Evolutionary conservation across 2,797 vertebrate genomes (phyloP).

Genomic region (Sebastes cheni): DNA sequence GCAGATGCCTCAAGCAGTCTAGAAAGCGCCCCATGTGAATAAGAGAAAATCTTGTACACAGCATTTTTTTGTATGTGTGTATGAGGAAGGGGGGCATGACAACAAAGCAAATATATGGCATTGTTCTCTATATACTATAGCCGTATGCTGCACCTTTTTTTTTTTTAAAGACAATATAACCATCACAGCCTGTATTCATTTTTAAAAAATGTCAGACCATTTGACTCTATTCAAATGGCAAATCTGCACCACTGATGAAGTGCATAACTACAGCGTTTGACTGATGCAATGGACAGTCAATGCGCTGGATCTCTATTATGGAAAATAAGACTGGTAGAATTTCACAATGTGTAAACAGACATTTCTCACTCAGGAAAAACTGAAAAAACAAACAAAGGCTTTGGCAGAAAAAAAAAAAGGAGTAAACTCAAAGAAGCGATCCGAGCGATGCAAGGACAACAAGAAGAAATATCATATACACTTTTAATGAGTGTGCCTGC

Average conservation of each 20-base stretch:
- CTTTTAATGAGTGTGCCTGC: conserved; percentile 81
- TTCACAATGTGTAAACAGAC: conserved; percentile 63
- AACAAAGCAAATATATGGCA: conserved; percentile 84
- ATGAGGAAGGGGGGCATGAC: conserved; percentile 77
- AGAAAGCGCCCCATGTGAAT: conserved; percentile 83
- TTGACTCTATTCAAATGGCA: conserved; percentile 64
- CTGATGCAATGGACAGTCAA: conserved; percentile 64
- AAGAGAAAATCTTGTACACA: conserved; percentile 85
- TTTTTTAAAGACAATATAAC: conserved; percentile 43
- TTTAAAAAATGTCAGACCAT: conserved; percentile 43
- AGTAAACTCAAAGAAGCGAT: conserved; percentile 56
- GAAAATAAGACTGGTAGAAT: conserved; percentile 55
- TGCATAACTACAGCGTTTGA: conserved; percentile 30
- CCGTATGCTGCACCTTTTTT: conserved; percentile 61
- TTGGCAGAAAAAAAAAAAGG: conserved; percentile 15
- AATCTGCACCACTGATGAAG: conserved; percentile 42
- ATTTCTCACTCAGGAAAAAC: conserved; percentile 60
- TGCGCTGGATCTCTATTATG: conserved; percentile 38
- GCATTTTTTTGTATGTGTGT: conserved; percentile 82
- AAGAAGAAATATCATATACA: conserved; percentile 77
- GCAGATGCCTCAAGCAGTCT: conserved; percentile 84
- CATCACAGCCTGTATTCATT: conserved; percentile 56
- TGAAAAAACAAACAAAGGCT: conserved; percentile 48
- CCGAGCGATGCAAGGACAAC: conserved; percentile 66
- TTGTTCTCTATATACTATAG: conserved; percentile 75